Conservation (phyloP, 1,140 invertebrate genomes). For the Caenorhabditis briggsae region DNA sequence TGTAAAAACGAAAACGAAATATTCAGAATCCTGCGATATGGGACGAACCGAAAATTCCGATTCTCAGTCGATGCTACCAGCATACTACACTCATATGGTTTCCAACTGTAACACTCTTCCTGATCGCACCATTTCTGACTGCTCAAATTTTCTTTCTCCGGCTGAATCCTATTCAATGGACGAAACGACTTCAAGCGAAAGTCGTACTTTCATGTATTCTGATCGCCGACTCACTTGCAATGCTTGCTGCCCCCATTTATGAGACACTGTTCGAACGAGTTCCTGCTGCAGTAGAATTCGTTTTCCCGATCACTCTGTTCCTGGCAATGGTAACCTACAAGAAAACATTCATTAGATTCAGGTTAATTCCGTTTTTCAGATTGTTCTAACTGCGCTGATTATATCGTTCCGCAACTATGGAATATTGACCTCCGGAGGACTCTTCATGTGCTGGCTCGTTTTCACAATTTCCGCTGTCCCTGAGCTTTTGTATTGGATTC, state of each 20-base stretch:
- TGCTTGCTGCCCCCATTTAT: conserved; percentile 49
- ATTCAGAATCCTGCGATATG: conserved; percentile 59
- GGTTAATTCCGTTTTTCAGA: conserved; percentile 2
- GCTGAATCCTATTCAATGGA: conserved; percentile 71
- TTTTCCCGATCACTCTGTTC: conserved; percentile 44
- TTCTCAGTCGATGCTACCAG: conserved; percentile 73
- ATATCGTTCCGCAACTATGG: conserved; percentile 36
- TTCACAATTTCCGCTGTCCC: conserved; percentile 55
- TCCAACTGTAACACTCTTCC: conserved; percentile 71
- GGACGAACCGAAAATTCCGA: conserved; percentile 65
- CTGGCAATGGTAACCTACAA: conserved; percentile 42
- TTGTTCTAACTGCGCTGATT: conserved; percentile 22
- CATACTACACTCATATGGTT: conserved; percentile 75
- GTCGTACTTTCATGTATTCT: conserved; percentile 14
- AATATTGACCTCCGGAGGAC: conserved; percentile 23
- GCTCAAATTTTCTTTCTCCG: conserved; percentile 68
- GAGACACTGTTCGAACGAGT: conserved; percentile 18
- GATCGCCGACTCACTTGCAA: conserved; percentile 59
- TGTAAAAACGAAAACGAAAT: not conserved
- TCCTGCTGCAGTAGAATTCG: conserved; percentile 35
- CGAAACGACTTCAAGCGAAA: conserved; percentile 69
- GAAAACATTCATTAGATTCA: not conserved
- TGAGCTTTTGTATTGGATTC: conserved; percentile 52
- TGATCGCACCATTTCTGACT: conserved; percentile 71
- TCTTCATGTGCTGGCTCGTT: conserved; percentile 50